A percentile compares a stretch with the other conserved stretches of the same genome.
Conservation (phyloP, 2,797 vertebrate genomes). For the Hozukius guyotensis region DNA sequence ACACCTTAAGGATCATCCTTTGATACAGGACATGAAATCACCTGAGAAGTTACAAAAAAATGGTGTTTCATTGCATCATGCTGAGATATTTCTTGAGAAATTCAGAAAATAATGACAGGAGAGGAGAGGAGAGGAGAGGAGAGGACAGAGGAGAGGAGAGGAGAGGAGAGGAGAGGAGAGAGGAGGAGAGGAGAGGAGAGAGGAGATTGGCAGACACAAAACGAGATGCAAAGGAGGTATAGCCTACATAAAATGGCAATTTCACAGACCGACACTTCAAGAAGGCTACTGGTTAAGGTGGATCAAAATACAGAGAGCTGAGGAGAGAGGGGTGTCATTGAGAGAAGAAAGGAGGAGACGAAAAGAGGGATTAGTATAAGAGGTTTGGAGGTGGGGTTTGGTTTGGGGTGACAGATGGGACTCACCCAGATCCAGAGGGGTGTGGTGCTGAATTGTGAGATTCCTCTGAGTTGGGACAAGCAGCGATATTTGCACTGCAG, state of each 20-base stretch:
- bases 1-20: background rate
- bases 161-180: background rate
- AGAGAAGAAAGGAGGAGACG: conserved; percentile 11
- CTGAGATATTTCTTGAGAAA: background rate
- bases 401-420: conserved; percentile 73
- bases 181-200: background rate
- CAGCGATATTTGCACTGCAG: conserved; percentile 71
- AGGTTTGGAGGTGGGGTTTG: conserved; percentile 33
- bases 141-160: background rate
- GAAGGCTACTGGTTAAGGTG: conserved; percentile 21
- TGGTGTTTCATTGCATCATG: conserved; percentile 27
- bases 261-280: conserved; percentile 18
- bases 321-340: background rate
- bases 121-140: background rate
- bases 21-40: background rate
- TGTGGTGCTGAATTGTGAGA: conserved; percentile 73
- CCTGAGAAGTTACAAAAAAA: conserved; percentile 3
- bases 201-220: background rate
- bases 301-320: conserved; percentile 37
- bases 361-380: conserved; percentile 11
- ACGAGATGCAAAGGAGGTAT: background rate
- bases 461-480: conserved; percentile 69
- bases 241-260: conserved; percentile 21
- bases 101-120: background rate
- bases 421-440: conserved; percentile 67